Evolutionary conservation across 1,140 invertebrate species (phyloP), one percentile per base, ranked within the genome.

Genomic region (Cydia fagiglandana): DNA sequence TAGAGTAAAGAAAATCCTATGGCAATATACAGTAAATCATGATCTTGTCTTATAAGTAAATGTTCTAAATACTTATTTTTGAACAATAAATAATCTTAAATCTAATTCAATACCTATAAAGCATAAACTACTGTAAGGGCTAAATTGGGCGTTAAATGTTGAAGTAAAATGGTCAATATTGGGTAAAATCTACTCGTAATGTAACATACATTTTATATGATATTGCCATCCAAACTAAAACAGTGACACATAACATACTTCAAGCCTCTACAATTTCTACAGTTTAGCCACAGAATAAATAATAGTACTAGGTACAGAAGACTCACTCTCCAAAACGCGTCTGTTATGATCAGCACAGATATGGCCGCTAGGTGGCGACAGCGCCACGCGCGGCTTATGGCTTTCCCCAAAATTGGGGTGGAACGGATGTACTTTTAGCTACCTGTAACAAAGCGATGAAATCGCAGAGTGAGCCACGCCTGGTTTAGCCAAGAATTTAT

Each of bases 1-100:
- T 56, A 24, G 17, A 24, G 9, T 61, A 24, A 61, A 61, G 24
- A 61, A 61, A 61, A 61, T 24, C 20, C 10, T 53, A 53, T 61
- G 56, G 17, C 56, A 24, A 20, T 61, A 61, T 1, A 61, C 10
- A 24, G 20, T 6, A 61, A 24, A 61, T 24, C 17, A 10, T 20
- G 13, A 24, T 61, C 5, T 61, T 61, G 17, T 61, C 56, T 17
- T 61, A n/a, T 50, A 50, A 13, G 13, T 50, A 50, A 24, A 61
- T 0, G 17, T 61, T 61, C 17, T 61, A 61, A 61, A 61, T 61
- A 61, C n/a, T 20, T 61, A 61, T 17, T 61, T 61, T 61, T 61
- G 56, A 61, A 61, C 56, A 61, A 61, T 61, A 61, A 61, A 61
- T 61, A 61, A 61, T 61, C 56, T 61, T 61, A 61, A 20, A 24